Evolutionary conservation across 2,888 invertebrate genomes (phyloP).

Genomic region (Drosophila kanekoi): DNA sequence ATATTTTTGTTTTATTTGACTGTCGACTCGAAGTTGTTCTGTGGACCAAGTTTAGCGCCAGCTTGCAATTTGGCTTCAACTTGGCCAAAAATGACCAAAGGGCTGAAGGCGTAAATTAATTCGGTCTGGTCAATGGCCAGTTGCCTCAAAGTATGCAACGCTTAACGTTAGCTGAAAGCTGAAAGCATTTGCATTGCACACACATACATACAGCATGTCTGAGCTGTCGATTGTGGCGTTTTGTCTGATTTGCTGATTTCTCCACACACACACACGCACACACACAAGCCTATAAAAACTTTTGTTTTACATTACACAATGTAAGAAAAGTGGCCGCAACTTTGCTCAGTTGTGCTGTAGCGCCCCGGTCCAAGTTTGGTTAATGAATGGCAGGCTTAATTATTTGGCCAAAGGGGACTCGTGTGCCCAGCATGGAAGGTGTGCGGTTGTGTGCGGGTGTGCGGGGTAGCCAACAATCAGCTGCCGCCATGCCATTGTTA

Average conservation of each 20-base stretch:
- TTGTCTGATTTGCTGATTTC: constrained; percentile 41
- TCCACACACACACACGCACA: constrained; percentile 9
- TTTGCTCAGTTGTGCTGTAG: constrained; percentile 45
- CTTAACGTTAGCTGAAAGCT: constrained; percentile 15
- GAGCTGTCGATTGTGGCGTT: constrained; percentile 37
- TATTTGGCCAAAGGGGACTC: constrained; percentile 58
- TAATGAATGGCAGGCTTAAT: constrained; percentile 76
- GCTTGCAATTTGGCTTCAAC: constrained; percentile 44
- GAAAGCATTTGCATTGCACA: constrained; percentile 31
- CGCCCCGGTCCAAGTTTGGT: constrained; percentile 51
- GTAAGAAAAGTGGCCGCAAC: constrained; percentile 61
- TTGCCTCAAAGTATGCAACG: constrained; percentile 23
- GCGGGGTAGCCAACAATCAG: constrained; percentile 43
- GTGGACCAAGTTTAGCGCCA: constrained; percentile 40
- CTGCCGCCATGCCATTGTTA: constrained; percentile 53
- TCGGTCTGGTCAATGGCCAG: constrained; percentile 21
- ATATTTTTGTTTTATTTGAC: constrained; percentile 22
- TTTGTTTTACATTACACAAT: constrained; percentile 44
- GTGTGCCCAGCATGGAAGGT: background rate
- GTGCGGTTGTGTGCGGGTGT: too few relatives aligned
- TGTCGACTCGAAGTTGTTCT: constrained; percentile 7
- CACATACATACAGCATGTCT: background rate
- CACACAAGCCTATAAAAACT: constrained; percentile 27
- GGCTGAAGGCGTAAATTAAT: constrained; percentile 38
- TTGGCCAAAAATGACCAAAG: constrained; percentile 11